Conservation (phyloP, 1,140 invertebrate genomes). For the Riptortus pedestris region DNA sequence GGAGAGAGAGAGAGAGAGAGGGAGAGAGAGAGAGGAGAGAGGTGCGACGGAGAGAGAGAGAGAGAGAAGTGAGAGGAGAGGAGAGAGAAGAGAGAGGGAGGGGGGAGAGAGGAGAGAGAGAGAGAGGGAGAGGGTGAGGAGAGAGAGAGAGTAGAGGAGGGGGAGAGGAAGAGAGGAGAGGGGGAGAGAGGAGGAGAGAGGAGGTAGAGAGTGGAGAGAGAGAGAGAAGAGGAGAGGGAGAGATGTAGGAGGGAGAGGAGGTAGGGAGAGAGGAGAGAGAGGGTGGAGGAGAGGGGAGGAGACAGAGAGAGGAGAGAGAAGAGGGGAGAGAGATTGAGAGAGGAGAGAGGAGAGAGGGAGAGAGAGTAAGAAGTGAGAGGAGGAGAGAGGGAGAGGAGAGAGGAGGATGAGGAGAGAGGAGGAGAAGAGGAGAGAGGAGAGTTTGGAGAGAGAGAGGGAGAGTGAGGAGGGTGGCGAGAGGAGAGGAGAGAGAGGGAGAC, state of each 20-base stretch:
- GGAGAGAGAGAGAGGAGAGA: neutral
- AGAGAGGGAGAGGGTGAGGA: slow-evolving; percentile 44
- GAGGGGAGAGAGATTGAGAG: no score
- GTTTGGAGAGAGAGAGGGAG: neutral
- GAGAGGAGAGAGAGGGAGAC: neutral
- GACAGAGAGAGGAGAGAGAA: no score
- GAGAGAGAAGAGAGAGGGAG: neutral
- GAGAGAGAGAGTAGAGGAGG: neutral
- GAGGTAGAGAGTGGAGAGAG: no score
- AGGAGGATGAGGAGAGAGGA: neutral
- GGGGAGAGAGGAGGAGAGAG: neutral
- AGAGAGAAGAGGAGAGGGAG: no score
- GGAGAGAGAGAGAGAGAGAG: neutral
- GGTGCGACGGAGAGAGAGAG: neutral
- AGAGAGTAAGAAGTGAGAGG: neutral
- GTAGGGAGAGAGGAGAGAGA: no score
- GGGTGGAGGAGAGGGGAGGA: no score
- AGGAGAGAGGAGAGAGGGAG: neutral
- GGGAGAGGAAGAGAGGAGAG: neutral
- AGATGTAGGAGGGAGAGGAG: no score
- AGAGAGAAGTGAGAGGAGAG: neutral
- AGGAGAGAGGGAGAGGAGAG: neutral
- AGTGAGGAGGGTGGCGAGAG: neutral
- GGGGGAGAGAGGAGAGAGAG: neutral
- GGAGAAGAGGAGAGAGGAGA: neutral